Base-by-base conservation (phyloP, 2,113 vertebrate species). In the Eira barbara region DNA sequence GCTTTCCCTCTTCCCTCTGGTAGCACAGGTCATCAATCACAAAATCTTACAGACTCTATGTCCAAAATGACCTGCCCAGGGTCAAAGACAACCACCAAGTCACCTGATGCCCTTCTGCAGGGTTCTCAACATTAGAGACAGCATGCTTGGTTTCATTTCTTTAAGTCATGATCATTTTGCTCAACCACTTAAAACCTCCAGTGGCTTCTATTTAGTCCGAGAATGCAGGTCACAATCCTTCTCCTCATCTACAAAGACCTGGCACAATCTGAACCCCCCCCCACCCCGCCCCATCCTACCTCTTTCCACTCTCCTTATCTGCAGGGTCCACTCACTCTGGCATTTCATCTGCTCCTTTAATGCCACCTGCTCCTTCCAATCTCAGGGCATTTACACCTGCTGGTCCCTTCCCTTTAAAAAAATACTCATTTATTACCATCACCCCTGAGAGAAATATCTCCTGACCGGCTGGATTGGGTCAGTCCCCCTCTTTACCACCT, bases 281-380 rank as follows among this genome's bases (percentile, higher is more conserved):
- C 39, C 39, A n/a, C n/a, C n/a, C n/a, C n/a, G n/a, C 39, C 14
- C 20, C 4, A 42, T 18, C 17, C 42, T 39, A 31, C 17, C 45
- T 84, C 42, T 36, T 3, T 8, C 18, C 14, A 4, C 11, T 31
- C 13, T 0, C 18, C 1, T 71, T 29, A 25, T 25, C 52, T 29
- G n/a, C 0, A 0, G 5, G 5, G 20, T 88, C 74, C 42, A 6
- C 29, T 52, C 71, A 7, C 27, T 23, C 39, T 31, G 67, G 8
- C 52, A 21, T 63, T 34, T 65, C 25, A 2, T 42, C 18, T 49
- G 15, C 59, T 63, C 3, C 1, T 39, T 13, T 25, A 8, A 23
- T 1, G 20, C 7, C 7, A 1, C 2, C 1, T 74, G 2, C 1
- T 88, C 31, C 18, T 55, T 84, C 55, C 2, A 65, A 3, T 61